phyloP scores from a whole-genome alignment of 2,113 vertebrate genomes.

The Podiceps cristatus region DNA sequence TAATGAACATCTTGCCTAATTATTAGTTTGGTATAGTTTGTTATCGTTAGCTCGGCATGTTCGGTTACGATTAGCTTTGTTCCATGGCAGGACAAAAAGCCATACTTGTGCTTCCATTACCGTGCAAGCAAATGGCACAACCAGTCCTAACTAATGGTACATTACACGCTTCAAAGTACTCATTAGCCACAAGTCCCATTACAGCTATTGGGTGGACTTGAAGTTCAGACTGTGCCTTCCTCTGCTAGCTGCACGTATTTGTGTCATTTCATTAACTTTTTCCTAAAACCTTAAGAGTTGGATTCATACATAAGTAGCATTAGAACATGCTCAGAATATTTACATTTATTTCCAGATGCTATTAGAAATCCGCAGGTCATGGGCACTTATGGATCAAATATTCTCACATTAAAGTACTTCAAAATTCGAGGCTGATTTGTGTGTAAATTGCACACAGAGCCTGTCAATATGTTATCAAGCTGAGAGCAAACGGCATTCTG shows the following conservation, averaged over 20 bases:
- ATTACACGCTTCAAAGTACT: background rate
- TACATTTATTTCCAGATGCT: background rate
- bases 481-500: background rate
- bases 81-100: background rate
- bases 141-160: background rate
- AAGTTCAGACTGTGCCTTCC: background rate
- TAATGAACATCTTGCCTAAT: background rate
- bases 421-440: background rate
- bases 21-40: background rate
- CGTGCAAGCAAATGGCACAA: background rate
- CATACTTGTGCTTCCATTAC: background rate
- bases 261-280: background rate
- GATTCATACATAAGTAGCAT: background rate
- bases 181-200: background rate
- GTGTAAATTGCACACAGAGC: background rate
- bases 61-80: background rate
- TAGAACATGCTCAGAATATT: background rate
- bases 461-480: background rate
- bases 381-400: background rate
- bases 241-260: background rate
- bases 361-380: background rate
- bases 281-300: background rate
- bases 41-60: too few species aligned
- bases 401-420: background rate
- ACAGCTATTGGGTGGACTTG: background rate